These are phyloP conservation scores for Cercopithecus mitis DNA, from an alignment of 2,797 vertebrate species.

Conservation along the genomic window DNA sequence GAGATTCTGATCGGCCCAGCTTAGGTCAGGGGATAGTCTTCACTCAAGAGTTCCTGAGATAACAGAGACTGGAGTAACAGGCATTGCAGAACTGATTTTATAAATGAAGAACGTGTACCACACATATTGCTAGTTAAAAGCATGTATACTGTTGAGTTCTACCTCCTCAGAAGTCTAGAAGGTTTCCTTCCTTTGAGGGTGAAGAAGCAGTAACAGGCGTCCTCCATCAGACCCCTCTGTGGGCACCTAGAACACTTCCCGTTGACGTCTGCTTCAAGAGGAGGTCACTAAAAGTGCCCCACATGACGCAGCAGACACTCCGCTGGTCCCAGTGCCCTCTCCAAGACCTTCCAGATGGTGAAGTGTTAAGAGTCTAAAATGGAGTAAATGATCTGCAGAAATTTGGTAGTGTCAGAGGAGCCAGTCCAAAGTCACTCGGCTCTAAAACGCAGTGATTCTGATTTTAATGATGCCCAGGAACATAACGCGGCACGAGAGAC, in stretches of 20 bases:
- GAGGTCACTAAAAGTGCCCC: not conserved
- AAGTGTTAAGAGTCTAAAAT: not conserved
- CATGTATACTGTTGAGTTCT: not conserved
- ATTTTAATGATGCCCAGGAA: conserved; percentile 56
- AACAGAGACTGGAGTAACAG: not conserved
- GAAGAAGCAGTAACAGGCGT: not conserved
- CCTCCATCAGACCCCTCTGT: not conserved
- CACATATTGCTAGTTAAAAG: not conserved
- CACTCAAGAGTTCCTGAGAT: not conserved
- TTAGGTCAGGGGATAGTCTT: not conserved
- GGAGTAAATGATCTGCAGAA: not conserved
- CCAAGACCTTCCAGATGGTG: not conserved
- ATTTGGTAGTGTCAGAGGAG: conserved; percentile 50
- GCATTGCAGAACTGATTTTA: not conserved
- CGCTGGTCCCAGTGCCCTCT: not conserved
- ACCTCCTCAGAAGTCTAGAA: not conserved
- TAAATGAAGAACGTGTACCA: not conserved
- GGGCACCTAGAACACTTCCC: not conserved
- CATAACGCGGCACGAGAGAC: conserved; percentile 36
- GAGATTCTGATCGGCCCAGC: not conserved
- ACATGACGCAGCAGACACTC: not conserved
- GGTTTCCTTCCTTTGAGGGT: not conserved
- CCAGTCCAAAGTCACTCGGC: not conserved
- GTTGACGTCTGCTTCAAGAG: not conserved
- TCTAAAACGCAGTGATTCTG: not conserved